A percentile compares a stretch with the other conserved stretches of the same genome.
These are phyloP conservation scores for Vultur gryphus DNA, from an alignment of 2,797 vertebrate genomes.

Conservation along the genomic window DNA sequence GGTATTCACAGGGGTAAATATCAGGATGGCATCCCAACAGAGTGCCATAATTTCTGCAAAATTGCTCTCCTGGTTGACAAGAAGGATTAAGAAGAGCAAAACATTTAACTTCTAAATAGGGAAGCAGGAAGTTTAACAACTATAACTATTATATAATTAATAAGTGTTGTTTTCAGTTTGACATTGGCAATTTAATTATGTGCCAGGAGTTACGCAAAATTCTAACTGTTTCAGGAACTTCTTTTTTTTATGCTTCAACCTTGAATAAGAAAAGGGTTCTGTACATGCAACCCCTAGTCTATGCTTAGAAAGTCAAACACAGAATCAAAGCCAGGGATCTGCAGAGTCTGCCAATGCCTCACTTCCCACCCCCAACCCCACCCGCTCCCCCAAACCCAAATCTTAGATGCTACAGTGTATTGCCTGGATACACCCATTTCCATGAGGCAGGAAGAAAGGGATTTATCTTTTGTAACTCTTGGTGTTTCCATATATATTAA, in stretches of 20 bases:
- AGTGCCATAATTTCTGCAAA: rapidly evolving
- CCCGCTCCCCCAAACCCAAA: too few relatives aligned
- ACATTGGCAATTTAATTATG: not conserved
- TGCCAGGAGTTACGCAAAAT: not conserved
- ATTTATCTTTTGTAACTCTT: not conserved
- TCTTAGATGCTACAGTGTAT: not conserved
- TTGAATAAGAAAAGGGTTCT: not conserved
- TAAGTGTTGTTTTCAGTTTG: not conserved
- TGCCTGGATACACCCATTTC: not conserved
- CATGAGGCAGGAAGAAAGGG: not conserved
- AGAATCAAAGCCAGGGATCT: not conserved
- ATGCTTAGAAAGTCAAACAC: not conserved
- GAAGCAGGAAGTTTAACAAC: not conserved
- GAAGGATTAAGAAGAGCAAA: not conserved
- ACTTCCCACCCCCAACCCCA: not conserved
- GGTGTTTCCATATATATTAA: not conserved
- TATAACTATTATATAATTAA: not conserved
- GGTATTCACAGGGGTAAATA: not conserved
- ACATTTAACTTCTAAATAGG: not conserved
- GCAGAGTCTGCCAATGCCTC: not conserved
- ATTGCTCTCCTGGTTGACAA: not conserved
- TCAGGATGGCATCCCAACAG: not conserved
- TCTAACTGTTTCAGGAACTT: not conserved
- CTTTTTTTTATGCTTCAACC: not conserved
- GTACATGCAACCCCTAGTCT: not conserved